These are phyloP conservation scores for Heterohyrax brucei DNA, from an alignment of 2,797 vertebrate species.

Conservation along the genomic window DNA sequence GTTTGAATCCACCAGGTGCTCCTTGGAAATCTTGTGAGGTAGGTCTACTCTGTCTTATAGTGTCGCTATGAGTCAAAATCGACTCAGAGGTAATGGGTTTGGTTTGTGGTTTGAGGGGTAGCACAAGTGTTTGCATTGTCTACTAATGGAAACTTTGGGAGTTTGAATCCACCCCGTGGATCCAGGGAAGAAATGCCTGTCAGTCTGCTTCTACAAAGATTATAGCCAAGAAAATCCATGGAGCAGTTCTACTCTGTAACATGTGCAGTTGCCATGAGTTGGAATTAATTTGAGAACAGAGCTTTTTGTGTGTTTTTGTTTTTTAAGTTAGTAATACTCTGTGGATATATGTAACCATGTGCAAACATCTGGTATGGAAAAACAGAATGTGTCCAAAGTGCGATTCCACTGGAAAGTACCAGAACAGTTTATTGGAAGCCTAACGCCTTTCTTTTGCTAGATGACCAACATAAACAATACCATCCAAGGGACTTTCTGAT, in stretches of 20 bases:
- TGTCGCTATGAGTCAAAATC: too few relatives aligned
- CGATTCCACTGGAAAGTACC: constrained; percentile 47
- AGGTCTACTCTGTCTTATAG: too few relatives aligned
- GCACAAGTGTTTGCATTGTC: too few relatives aligned
- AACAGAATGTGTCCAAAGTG: constrained; percentile 42
- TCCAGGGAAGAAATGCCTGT: not conserved
- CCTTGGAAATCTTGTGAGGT: too few relatives aligned
- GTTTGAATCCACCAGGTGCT: not conserved
- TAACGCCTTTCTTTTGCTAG: not conserved
- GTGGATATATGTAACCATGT: constrained; percentile 48
- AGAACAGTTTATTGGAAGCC: not conserved
- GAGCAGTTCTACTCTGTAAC: not conserved
- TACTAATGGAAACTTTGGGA: too few relatives aligned
- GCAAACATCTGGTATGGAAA: constrained; percentile 57
- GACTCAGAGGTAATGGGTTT: too few relatives aligned
- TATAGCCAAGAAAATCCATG: not conserved
- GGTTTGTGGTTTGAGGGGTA: too few relatives aligned
- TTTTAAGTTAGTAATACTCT: not conserved
- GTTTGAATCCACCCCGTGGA: not conserved
- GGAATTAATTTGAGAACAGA: not conserved
- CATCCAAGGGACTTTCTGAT: not conserved
- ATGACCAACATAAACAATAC: not conserved
- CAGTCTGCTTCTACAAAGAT: not conserved
- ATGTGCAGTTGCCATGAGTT: not conserved
- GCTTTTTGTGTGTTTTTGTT: not conserved